phyloP scores from a whole-genome alignment of 2,113 vertebrate species.

The Morphnarchus princeps region DNA sequence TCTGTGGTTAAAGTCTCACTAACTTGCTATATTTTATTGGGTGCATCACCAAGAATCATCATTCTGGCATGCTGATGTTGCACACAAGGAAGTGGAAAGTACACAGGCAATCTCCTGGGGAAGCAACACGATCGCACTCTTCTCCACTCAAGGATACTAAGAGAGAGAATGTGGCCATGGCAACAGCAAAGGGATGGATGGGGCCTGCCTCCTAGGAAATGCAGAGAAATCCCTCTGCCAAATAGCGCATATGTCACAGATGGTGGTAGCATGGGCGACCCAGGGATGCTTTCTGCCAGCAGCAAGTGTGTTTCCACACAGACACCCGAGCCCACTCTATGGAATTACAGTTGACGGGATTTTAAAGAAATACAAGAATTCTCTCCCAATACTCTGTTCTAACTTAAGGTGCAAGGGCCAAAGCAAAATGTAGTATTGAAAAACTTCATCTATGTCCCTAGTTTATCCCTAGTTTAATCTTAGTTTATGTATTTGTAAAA shows the following conservation, averaged over 20 bases:
- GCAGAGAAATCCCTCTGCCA: constrained; percentile 32
- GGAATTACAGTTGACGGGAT: not conserved
- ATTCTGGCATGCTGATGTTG: not conserved
- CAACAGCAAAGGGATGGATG: constrained; percentile 32
- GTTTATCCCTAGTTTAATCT: not conserved
- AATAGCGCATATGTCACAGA: not conserved
- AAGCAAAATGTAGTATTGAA: not conserved
- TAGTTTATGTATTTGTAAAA: not conserved
- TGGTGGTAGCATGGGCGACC: not conserved
- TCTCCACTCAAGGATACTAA: not conserved
- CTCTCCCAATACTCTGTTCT: not conserved
- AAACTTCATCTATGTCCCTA: not conserved
- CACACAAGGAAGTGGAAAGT: not conserved
- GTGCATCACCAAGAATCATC: not conserved
- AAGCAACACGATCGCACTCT: not conserved
- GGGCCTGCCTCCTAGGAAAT: not conserved
- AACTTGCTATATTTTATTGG: not conserved
- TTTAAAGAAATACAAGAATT: not conserved
- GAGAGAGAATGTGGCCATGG: constrained; percentile 26
- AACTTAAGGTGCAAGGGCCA: not conserved
- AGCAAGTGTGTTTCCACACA: constrained; percentile 10
- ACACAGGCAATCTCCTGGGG: not conserved
- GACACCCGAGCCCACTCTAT: not conserved
- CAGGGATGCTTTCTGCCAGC: constrained; percentile 12
- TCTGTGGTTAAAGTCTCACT: not conserved